Percentiles rank a stretch among this genome's conserved stretches.
phyloP scores from a whole-genome alignment of 2,797 vertebrate species.

The Anas acuta region DNA sequence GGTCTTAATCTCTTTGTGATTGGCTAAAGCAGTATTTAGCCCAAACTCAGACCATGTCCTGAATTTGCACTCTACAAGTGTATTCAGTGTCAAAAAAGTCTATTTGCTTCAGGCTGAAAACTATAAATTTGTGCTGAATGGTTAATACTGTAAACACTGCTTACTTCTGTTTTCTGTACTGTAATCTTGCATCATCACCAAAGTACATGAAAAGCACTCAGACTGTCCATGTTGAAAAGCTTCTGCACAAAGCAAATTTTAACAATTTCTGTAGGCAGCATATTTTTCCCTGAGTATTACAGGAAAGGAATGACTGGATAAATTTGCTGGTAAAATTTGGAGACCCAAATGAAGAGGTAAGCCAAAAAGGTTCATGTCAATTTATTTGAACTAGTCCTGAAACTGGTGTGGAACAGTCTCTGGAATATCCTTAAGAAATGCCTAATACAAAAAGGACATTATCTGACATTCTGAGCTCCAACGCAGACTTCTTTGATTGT shows the following conservation, averaged over 20 bases:
- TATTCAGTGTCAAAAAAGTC: not conserved
- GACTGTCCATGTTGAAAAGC: not conserved
- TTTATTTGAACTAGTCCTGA: not conserved
- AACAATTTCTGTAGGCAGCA: not conserved
- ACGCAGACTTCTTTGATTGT: not conserved
- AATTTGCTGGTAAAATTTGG: not conserved
- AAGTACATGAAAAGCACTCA: fast-evolving
- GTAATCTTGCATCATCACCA: not conserved
- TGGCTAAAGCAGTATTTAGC: not conserved
- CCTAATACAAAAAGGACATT: not conserved
- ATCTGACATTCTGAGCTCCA: not conserved
- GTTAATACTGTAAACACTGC: not conserved
- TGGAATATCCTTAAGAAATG: not conserved
- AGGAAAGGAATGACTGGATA: not conserved
- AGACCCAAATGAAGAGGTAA: not conserved
- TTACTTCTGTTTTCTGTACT: not conserved
- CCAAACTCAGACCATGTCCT: not conserved
- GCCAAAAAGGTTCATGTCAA: not conserved
- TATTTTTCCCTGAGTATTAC: not conserved
- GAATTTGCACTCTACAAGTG: not conserved
- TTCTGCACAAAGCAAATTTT: not conserved
- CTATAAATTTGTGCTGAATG: not conserved
- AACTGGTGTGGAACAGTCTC: not conserved
- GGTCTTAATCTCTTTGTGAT: not conserved
- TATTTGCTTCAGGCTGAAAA: not conserved